Conservation (phyloP, 1,140 invertebrate species). For the Sycophila sp. region DNA sequence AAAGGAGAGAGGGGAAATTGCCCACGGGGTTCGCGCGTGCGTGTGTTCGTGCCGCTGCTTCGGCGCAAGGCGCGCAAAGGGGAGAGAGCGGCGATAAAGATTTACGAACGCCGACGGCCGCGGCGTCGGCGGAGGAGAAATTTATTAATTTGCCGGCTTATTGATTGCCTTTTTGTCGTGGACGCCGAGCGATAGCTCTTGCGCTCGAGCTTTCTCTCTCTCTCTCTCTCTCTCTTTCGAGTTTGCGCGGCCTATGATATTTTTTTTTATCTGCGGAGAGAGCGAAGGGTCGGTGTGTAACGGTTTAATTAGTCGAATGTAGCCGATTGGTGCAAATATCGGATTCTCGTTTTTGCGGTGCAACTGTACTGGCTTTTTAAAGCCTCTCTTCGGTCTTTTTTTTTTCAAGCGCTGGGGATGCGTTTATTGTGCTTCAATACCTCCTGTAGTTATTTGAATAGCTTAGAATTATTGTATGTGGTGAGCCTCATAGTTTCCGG, state of each 20-base stretch:
- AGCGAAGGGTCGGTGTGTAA: neutral
- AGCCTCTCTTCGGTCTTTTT: too few species aligned
- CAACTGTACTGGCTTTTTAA: too few species aligned
- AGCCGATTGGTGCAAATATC: too few species aligned
- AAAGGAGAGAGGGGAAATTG: neutral
- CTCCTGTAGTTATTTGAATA: too few species aligned
- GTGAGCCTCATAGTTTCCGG: too few species aligned
- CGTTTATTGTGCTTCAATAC: too few species aligned
- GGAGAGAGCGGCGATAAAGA: conserved; percentile 14
- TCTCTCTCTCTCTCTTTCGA: neutral
- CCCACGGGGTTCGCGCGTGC: neutral
- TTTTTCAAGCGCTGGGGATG: too few species aligned
- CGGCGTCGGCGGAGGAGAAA: neutral
- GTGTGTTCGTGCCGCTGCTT: neutral
- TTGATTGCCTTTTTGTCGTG: neutral
- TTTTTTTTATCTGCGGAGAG: neutral
- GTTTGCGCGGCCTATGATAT: neutral
- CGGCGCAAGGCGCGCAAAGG: neutral
- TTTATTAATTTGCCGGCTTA: conserved; percentile 15
- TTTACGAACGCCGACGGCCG: neutral
- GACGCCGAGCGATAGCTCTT: too few species aligned
- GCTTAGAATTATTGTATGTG: too few species aligned
- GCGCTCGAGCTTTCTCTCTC: neutral
- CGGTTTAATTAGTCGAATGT: conserved; percentile 14
- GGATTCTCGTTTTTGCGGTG: too few species aligned